These are phyloP conservation scores for Coenonympha arcania DNA, from an alignment of 2,888 invertebrate genomes.

Conservation along the genomic window DNA sequence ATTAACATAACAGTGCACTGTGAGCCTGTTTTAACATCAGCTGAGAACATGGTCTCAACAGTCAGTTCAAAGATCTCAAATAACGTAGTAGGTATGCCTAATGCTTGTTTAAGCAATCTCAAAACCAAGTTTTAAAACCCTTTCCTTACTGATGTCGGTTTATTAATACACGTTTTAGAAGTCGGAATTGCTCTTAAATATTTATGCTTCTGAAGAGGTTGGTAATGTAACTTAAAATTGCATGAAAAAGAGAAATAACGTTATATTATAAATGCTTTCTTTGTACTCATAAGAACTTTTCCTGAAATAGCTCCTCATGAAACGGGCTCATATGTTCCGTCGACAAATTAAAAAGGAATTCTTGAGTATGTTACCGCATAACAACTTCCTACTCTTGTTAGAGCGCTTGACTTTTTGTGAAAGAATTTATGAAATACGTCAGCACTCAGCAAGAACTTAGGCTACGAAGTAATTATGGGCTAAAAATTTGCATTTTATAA, in stretches of 20 bases:
- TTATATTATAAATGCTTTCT: background rate
- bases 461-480: background rate
- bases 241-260: background rate
- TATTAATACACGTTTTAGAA: too few relatives aligned
- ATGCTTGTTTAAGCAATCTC: too few relatives aligned
- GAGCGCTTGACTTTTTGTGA: conserved; percentile 19
- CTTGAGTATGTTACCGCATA: conserved; percentile 15
- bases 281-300: conserved; percentile 2
- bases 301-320: conserved; percentile 1
- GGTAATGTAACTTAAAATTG: too few relatives aligned
- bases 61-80: too few relatives aligned
- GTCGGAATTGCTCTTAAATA: too few relatives aligned
- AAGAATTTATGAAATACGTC: conserved; percentile 12
- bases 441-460: background rate
- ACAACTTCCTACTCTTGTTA: conserved; percentile 12
- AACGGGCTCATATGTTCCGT: background rate
- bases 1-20: too few relatives aligned
- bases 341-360: conserved; percentile 19
- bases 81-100: too few relatives aligned
- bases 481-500: background rate
- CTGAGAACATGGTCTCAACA: too few relatives aligned
- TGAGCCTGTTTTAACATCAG: too few relatives aligned
- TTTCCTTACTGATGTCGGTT: too few relatives aligned
- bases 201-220: too few relatives aligned
- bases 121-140: too few relatives aligned